phyloP scores from a whole-genome alignment of 2,797 vertebrate species.

The Rhadinocentrus ornatus region DNA sequence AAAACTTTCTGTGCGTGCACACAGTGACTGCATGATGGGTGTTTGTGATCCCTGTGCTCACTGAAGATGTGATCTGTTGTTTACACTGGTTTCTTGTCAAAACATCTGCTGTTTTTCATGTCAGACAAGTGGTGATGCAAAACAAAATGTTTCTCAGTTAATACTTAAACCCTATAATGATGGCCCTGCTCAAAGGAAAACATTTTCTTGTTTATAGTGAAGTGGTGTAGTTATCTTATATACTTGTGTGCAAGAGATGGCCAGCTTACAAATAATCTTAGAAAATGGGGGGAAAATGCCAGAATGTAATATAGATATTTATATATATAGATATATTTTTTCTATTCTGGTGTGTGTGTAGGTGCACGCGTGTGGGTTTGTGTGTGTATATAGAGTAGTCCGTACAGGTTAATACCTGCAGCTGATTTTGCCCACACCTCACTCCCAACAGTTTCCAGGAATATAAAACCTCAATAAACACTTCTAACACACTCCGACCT shows the following conservation, averaged over 20 bases:
- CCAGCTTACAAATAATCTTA: conserved; percentile 21
- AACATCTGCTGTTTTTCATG: conserved; percentile 35
- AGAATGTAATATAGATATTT: not conserved
- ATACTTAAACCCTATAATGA: conserved; percentile 17
- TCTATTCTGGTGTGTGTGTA: not conserved
- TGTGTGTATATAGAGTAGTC: not conserved
- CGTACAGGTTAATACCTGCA: conserved; percentile 18
- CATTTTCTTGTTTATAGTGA: conserved; percentile 1
- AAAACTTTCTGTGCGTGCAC: conserved; percentile 11
- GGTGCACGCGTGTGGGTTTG: not conserved
- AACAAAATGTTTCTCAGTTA: conserved; percentile 32
- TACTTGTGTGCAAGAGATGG: conserved; percentile 25
- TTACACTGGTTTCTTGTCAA: conserved; percentile 42
- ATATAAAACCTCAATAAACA: conserved; percentile 11
- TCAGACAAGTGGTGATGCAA: conserved; percentile 36
- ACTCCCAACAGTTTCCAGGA: conserved; percentile 27
- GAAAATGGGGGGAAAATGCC: conserved; percentile 4
- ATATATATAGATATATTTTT: too few species aligned
- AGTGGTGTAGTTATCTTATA: conserved; percentile 17
- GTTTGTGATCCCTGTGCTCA: not conserved
- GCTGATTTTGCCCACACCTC: conserved; percentile 18
- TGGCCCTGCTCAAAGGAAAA: not conserved
- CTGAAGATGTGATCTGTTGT: conserved; percentile 31
- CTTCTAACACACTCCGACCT: not conserved
- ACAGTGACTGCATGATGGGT: conserved; percentile 15